A percentile compares a stretch with the other conserved stretches of the same genome.
These are phyloP conservation scores for Sandelia bainsii DNA, from an alignment of 2,797 vertebrate genomes.

Conservation along the genomic window DNA sequence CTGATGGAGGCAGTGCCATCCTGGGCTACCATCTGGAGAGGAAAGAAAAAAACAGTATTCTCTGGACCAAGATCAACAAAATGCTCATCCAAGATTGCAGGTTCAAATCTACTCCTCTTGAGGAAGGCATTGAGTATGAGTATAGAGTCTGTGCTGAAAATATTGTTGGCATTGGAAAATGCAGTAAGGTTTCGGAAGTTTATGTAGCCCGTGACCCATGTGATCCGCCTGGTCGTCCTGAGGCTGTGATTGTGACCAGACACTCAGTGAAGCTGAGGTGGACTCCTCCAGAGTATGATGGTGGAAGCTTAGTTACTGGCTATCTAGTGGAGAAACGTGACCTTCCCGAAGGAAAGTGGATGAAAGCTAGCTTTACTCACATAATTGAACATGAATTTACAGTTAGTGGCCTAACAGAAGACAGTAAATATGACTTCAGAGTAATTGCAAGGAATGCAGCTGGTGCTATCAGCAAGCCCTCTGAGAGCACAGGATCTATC, in stretches of 20 bases:
- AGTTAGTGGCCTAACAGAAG: slow-evolving; percentile 93
- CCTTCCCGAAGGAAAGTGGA: slow-evolving; percentile 98
- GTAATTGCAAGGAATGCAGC: slow-evolving; percentile 97
- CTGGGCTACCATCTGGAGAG: slow-evolving; percentile 97
- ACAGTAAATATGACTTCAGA: slow-evolving; percentile 97
- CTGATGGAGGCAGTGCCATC: slow-evolving; percentile 94
- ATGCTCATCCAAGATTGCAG: slow-evolving; percentile 94
- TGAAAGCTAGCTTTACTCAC: slow-evolving; percentile 98
- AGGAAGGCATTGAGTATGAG: slow-evolving; percentile 99
- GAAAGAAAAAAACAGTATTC: slow-evolving; percentile 99
- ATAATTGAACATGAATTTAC: slow-evolving; percentile 93
- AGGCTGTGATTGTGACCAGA: slow-evolving; percentile 93
- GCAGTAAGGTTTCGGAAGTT: slow-evolving; percentile 96
- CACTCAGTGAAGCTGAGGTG: slow-evolving; percentile 93
- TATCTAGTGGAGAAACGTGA: slow-evolving; percentile 97
- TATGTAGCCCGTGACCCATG: slow-evolving; percentile 96
- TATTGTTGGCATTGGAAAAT: slow-evolving; percentile 95
- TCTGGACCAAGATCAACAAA: slow-evolving; percentile 99
- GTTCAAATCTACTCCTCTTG: slow-evolving; percentile 93
- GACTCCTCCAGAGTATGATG: slow-evolving; percentile 94
- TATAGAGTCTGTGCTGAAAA: slow-evolving; percentile 98
- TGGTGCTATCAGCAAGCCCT: slow-evolving; percentile 94
- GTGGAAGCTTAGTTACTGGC: slow-evolving; percentile 94
- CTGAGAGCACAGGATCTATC: slow-evolving; percentile 94
- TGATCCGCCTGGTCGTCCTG: slow-evolving; percentile 94